Evolutionary conservation across 1,140 invertebrate genomes (phyloP).

Genomic region (Homarus americanus): DNA sequence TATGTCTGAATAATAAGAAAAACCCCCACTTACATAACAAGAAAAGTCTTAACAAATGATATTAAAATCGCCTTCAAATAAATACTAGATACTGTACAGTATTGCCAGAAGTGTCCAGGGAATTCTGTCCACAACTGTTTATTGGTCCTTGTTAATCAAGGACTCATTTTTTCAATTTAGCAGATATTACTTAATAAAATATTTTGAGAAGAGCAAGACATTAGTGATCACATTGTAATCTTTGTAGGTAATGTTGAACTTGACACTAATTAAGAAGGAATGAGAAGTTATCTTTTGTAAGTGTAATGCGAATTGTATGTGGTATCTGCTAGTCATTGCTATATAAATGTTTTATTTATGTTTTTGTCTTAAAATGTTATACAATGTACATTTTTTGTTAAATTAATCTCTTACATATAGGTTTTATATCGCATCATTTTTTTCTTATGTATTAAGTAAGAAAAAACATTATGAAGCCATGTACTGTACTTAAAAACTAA

Average conservation of each 20-base stretch:
- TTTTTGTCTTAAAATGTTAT: neutral
- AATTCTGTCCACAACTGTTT: too few relatives aligned
- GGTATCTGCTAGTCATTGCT: slow-evolving; percentile 4
- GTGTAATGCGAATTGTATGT: neutral
- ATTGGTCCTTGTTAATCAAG: neutral
- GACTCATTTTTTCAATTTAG: neutral
- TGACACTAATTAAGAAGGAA: neutral
- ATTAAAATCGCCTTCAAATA: too few relatives aligned
- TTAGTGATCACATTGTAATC: neutral
- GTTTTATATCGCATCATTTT: neutral
- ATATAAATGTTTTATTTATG: neutral
- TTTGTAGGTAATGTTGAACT: neutral
- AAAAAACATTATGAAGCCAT: too few relatives aligned
- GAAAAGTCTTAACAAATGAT: too few relatives aligned
- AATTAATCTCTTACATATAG: neutral
- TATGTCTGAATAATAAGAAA: too few relatives aligned
- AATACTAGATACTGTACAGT: too few relatives aligned
- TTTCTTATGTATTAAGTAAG: neutral
- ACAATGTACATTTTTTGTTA: neutral
- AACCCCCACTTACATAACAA: too few relatives aligned
- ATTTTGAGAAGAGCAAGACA: neutral
- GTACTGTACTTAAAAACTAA: too few relatives aligned
- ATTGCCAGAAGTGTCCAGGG: too few relatives aligned
- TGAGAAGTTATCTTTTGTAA: neutral
- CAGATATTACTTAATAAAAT: neutral